These are phyloP conservation scores for Thumatha senex DNA, from an alignment of 2,888 invertebrate genomes.

Conservation along the genomic window DNA sequence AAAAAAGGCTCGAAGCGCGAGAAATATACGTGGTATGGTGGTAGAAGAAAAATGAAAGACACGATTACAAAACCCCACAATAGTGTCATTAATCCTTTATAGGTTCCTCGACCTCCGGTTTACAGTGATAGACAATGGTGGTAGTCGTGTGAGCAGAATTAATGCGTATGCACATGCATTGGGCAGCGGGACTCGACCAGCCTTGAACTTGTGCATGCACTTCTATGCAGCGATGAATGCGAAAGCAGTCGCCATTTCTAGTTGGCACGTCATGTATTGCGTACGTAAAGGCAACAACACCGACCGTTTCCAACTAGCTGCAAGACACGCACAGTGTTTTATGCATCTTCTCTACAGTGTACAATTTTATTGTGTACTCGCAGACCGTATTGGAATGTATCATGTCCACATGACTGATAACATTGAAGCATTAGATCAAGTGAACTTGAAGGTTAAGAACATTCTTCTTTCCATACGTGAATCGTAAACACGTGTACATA, in stretches of 20 bases:
- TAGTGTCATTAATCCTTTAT: slow-evolving; percentile 79
- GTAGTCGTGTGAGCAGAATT: slow-evolving; percentile 77
- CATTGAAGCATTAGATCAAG: too few relatives aligned
- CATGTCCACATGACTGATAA: too few relatives aligned
- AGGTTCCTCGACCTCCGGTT: slow-evolving; percentile 67
- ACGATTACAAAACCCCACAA: slow-evolving; percentile 64
- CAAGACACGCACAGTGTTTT: slow-evolving; percentile 17
- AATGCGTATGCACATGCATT: slow-evolving; percentile 77
- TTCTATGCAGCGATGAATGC: slow-evolving; percentile 55
- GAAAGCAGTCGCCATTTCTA: slow-evolving; percentile 73
- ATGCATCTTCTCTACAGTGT: slow-evolving; percentile 4
- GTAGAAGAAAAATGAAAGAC: slow-evolving; percentile 58
- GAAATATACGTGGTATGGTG: slow-evolving; percentile 32
- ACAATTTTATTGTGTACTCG: slow-evolving; percentile 1
- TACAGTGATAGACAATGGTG: slow-evolving; percentile 80
- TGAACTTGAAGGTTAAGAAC: too few relatives aligned
- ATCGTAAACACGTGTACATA: slow-evolving; percentile 31
- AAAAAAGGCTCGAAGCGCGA: slow-evolving; percentile 24
- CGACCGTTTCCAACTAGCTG: slow-evolving; percentile 24
- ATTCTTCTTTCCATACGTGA: too few relatives aligned
- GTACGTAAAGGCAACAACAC: slow-evolving; percentile 39
- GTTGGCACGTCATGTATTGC: slow-evolving; percentile 57
- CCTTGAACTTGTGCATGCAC: slow-evolving; percentile 79
- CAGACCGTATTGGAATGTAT: slow-evolving; percentile 12
- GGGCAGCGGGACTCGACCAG: slow-evolving; percentile 74